phyloP scores from a whole-genome alignment of 30 jellyfish, hydroid and myxozoan genomes.

The Hydractinia echinata region DNA sequence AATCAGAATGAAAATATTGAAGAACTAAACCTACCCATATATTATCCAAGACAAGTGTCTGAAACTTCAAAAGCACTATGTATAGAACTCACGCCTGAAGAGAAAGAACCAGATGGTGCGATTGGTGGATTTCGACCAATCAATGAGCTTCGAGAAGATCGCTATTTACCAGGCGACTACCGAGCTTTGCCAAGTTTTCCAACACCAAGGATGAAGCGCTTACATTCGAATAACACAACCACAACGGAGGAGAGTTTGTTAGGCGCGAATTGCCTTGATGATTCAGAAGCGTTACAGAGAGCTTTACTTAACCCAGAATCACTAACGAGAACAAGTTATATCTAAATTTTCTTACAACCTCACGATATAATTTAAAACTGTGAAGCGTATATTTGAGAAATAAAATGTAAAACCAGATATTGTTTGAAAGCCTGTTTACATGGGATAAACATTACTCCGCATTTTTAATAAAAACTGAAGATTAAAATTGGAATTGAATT shows the following conservation, averaged over 20 bases:
- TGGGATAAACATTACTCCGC: too few relatives aligned
- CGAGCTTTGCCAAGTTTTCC: constrained; percentile 24
- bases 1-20: background rate
- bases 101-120: constrained; percentile 9
- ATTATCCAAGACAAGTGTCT: constrained; percentile 12
- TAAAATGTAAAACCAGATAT: too few relatives aligned
- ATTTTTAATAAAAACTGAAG: too few relatives aligned
- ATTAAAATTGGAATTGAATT: too few relatives aligned
- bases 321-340: constrained; percentile 16
- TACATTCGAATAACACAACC: background rate
- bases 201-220: background rate
- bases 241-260: constrained; percentile 11
- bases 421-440: too few relatives aligned
- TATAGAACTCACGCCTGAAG: constrained; percentile 12
- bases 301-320: constrained; percentile 4
- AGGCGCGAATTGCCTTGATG: background rate
- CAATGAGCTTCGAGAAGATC: background rate
- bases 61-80: constrained; percentile 6
- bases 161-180: constrained; percentile 34
- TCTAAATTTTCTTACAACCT: background rate
- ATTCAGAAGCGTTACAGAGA: background rate
- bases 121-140: background rate
- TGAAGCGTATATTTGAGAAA: too few relatives aligned
- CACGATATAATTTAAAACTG: too few relatives aligned
- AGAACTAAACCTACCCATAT: background rate